These are phyloP conservation scores for Doryteuthis pealeii DNA, from an alignment of 1,140 invertebrate species.

Conservation along the genomic window DNA sequence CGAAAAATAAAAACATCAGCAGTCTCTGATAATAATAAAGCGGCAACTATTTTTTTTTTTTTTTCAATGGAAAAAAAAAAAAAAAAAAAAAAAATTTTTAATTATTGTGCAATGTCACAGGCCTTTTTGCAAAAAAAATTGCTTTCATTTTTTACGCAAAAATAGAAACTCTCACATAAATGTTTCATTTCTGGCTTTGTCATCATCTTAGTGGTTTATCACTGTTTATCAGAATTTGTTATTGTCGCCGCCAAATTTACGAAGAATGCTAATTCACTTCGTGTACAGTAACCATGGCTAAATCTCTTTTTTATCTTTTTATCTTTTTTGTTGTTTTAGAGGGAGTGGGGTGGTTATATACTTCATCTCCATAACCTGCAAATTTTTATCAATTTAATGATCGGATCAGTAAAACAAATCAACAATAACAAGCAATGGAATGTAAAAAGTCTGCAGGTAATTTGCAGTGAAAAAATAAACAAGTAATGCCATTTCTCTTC, in stretches of 20 bases:
- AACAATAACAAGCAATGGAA: conserved; percentile 10
- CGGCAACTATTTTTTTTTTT: conserved; percentile 5
- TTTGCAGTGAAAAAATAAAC: neutral
- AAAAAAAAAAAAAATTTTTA: conserved; percentile 9
- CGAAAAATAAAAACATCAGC: neutral
- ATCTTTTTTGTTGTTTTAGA: neutral
- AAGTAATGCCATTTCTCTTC: conserved; percentile 8
- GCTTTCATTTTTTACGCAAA: neutral
- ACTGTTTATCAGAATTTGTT: neutral
- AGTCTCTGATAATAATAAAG: neutral
- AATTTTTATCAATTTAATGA: conserved; percentile 5
- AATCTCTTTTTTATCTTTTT: neutral
- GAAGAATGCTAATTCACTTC: conserved; percentile 1
- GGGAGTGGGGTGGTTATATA: neutral
- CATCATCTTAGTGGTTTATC: conserved; percentile 4
- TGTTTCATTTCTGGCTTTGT: conserved; percentile 6
- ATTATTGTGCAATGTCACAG: conserved; percentile 7
- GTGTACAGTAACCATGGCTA: conserved; percentile 3
- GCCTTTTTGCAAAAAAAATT: neutral
- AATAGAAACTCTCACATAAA: conserved; percentile 3
- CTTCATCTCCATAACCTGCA: conserved; percentile 7
- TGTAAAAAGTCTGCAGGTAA: conserved; percentile 6
- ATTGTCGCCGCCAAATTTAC: neutral
- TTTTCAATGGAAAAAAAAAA: no score
- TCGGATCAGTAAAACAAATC: conserved; percentile 9